Base-by-base conservation (phyloP, 2,797 vertebrate genomes). In the Scolopax rusticola region DNA sequence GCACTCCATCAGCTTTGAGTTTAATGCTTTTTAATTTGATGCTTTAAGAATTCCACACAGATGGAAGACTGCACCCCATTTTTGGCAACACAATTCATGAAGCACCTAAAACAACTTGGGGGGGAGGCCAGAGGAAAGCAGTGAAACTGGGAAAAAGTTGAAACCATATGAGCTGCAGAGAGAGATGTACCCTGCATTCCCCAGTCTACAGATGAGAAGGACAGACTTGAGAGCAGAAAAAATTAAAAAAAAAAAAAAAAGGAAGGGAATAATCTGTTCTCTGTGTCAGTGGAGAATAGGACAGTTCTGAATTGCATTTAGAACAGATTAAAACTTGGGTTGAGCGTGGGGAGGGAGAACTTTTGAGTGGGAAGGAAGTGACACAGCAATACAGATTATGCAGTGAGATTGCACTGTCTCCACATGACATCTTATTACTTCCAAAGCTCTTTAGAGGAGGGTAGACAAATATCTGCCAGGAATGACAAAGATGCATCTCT, bases 401-500 rank as follows among this genome's bases (percentile, higher is more conserved):
- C 1, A 41, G 11, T 9, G 71, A 82, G 11, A 71, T 0, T 45
- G 53, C 43, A 73, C 33, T 40, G 45, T 24, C 74, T 85, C 48
- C 57, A 64, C 53, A 20, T 41, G 57, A 81, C 45, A 76, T 50
- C 61, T 57, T n/a, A 68, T 11, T 84, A 21, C 50, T 88, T 93
- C 56, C 83, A 65, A 81, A 75, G 47, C 69, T 51, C 56, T 86
- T 87, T 28, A 60, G 36, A 82, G 45, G 2, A 70, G 28, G 54
- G 36, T 61, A 69, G 77, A 84, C 47, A 94, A 93, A 12, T 57
- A 90, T 24, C 80, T 81, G 60, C 36, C 83, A 95, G 28, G 47
- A 88, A 87, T 54, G 21, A 90, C 86, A 89, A 71, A 90, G 63
- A 91, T 33, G n/a, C 70, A 76, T 73, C 81, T 89, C 93, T 41